Evolutionary conservation across 2,797 vertebrate genomes (phyloP).

Genomic region (Prunella strophiata): DNA sequence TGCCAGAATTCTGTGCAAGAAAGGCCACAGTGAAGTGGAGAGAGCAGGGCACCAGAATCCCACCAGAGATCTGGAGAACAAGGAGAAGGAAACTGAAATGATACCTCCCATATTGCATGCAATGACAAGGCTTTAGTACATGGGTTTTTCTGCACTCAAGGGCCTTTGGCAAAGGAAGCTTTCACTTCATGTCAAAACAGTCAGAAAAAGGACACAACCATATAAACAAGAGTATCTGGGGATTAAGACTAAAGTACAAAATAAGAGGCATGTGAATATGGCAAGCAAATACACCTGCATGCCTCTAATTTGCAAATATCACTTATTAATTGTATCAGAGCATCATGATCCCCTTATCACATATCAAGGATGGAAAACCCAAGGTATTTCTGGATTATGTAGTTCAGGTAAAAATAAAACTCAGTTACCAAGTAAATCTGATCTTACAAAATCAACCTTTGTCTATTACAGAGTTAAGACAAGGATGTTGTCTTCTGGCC

Average conservation of each 20-base stretch:
- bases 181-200: not conserved
- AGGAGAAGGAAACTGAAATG: not conserved
- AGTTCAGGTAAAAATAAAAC: not conserved
- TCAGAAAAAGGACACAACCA: rapidly evolving
- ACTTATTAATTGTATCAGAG: not conserved
- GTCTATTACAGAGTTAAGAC: not conserved
- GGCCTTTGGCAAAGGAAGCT: not conserved
- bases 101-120: rapidly evolving
- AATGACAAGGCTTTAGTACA: not conserved
- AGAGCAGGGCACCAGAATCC: not conserved
- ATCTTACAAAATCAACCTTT: not conserved
- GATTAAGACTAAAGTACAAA: not conserved
- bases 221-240: not conserved
- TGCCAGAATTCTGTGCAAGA: not conserved
- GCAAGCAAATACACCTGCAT: not conserved
- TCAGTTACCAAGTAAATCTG: not conserved
- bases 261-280: not conserved
- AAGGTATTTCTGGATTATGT: not conserved
- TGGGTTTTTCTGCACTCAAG: rapidly evolving
- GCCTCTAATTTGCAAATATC: not conserved
- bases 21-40: not conserved
- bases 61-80: not conserved
- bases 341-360: rapidly evolving
- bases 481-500: not conserved
- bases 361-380: not conserved